Percentiles rank a stretch among this genome's conserved stretches.
These are phyloP conservation scores for Dasyprocta punctata DNA, from an alignment of 2,113 vertebrate species.

Conservation along the genomic window DNA sequence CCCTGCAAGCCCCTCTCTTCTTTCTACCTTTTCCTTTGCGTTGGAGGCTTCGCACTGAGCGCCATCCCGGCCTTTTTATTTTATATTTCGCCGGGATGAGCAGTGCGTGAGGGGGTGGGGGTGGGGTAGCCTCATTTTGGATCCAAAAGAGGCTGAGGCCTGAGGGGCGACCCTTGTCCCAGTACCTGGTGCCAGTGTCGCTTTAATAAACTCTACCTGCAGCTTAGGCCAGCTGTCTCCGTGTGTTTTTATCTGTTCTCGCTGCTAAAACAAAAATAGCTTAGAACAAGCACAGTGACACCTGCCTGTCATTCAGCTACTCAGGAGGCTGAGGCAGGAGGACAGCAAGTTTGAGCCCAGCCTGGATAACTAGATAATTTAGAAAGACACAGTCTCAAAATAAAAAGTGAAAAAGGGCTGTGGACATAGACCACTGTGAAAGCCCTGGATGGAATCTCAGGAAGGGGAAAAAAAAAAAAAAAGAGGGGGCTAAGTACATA, in stretches of 20 bases:
- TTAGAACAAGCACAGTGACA: background rate
- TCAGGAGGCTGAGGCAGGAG: background rate
- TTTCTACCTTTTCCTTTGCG: too few species aligned
- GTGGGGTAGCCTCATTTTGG: too few species aligned
- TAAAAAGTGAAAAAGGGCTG: background rate
- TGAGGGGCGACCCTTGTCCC: accelerated
- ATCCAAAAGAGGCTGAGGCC: background rate
- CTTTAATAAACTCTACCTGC: slow-evolving; percentile 62
- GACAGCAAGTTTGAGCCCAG: background rate
- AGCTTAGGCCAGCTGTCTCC: background rate
- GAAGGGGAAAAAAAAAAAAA: background rate
- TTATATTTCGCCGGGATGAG: too few species aligned
- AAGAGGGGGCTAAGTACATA: background rate
- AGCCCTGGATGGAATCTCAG: background rate
- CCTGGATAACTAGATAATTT: background rate
- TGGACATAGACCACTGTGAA: background rate
- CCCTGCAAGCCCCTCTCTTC: too few species aligned
- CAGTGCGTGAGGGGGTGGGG: too few species aligned
- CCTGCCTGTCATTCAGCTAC: background rate
- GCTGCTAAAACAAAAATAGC: background rate
- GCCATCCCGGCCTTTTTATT: too few species aligned
- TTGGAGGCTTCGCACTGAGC: too few species aligned
- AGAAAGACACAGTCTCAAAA: background rate
- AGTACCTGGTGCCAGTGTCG: background rate
- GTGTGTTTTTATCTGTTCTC: background rate